Base-by-base conservation (phyloP, 2,888 invertebrate genomes). In the Dichetophora obliterata region DNA sequence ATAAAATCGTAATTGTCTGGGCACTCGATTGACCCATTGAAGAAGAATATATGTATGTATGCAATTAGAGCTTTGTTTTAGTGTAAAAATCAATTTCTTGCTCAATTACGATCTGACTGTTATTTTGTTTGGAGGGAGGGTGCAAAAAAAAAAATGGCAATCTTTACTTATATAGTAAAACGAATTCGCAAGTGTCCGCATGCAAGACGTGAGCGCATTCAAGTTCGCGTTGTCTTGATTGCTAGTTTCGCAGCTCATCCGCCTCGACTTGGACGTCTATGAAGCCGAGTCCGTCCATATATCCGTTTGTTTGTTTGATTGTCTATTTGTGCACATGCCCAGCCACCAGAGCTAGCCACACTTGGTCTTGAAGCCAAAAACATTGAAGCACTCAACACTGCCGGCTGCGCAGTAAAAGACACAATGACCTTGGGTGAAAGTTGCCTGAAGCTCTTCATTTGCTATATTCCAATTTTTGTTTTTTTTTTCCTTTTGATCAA, bases 401-500 rank as follows among this genome's bases (percentile, higher is more conserved):
- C 19, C 34, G 31, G 72, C 77, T 61, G 80, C 81, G 81, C 82
- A 80, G 81, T 80, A 81, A 81, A 82, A 82, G 82, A 83, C 83
- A 83, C 82, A 83, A 83, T 83, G 83, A 83, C 83, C 82, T 83
- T 83, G 83, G 83, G 83, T 83, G 83, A 83, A 83, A 83, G 84
- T 80, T 82, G 79, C 68, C 31, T 34, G 19, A 31, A 59, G 80
- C 79, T 80, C 81, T 82, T 85, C 84, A 85, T 85, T 86, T 86
- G 48, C 50, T 52, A 31, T 34, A 34, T 27, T 71, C 22, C 85
- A 22, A 31, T 24, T n/a, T 22, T 43, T 16, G 3, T n/a, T 37
- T 59, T 57, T 27, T 71, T 14, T 43, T 27, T 59, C 43, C 59
- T 71, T 71, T 71, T 71, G 57, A 68, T 68, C 68, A 61, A 22